Evolutionary conservation across 2,888 invertebrate species (phyloP).

Genomic region (Eustalomyia histrio): DNA sequence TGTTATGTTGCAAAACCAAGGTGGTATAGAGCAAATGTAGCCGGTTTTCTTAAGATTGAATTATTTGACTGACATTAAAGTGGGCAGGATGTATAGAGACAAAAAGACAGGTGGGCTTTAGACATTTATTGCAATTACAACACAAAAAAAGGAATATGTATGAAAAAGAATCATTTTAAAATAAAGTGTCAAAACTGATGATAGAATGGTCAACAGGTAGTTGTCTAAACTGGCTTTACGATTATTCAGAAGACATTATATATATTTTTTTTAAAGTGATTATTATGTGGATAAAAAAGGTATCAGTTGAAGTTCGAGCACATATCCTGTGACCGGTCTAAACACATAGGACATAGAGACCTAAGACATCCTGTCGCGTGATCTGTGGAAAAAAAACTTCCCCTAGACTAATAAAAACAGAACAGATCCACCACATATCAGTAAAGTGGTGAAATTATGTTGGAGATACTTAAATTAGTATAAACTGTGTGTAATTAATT

Average conservation of each 20-base stretch:
- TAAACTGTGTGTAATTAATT: too few species aligned
- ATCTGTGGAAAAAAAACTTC: too few species aligned
- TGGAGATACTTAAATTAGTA: too few species aligned
- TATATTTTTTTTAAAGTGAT: too few species aligned
- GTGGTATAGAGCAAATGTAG: conserved; percentile 31
- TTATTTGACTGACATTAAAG: conserved; percentile 36
- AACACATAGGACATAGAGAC: too few species aligned
- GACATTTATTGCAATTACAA: conserved; percentile 42
- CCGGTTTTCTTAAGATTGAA: conserved; percentile 26
- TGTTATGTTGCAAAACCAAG: conserved; percentile 19
- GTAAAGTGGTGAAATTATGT: too few species aligned
- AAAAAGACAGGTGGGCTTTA: conserved; percentile 61
- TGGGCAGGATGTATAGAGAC: conserved; percentile 53
- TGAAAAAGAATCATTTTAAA: not conserved
- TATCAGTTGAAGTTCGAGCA: too few species aligned
- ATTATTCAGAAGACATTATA: not conserved
- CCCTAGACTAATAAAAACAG: too few species aligned
- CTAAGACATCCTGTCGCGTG: too few species aligned
- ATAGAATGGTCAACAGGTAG: not conserved
- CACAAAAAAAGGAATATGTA: conserved; percentile 1
- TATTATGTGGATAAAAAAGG: too few species aligned
- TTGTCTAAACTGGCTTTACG: not conserved
- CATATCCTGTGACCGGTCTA: too few species aligned
- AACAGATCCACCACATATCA: too few species aligned
- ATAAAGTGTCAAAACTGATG: not conserved